A percentile compares a stretch with the other conserved stretches of the same genome.
These are phyloP conservation scores for Chrysolina americana DNA, from an alignment of 2,888 invertebrate species.

Conservation along the genomic window DNA sequence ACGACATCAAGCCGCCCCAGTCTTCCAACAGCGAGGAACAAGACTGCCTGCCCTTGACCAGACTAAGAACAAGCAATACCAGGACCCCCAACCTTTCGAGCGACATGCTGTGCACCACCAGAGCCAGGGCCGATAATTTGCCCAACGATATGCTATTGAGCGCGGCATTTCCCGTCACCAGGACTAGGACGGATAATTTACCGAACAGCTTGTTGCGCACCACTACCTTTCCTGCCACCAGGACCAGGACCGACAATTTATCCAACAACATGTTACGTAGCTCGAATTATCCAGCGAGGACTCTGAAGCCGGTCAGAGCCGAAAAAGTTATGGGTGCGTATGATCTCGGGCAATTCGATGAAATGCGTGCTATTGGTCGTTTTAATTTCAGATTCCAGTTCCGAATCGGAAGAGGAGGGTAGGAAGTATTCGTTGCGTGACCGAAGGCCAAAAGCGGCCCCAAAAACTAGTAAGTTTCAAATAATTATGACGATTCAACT, in stretches of 20 bases:
- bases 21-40: constrained; percentile 34
- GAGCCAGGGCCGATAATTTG: not conserved
- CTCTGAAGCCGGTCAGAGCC: constrained; percentile 9
- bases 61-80: constrained; percentile 36
- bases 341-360: not conserved
- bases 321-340: constrained; percentile 31
- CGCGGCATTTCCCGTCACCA: constrained; percentile 27
- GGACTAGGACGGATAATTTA: constrained; percentile 6
- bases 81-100: not conserved
- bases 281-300: constrained; percentile 28
- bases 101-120: not conserved
- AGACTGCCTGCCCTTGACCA: constrained; percentile 35
- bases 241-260: not conserved
- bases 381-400: constrained; percentile 46
- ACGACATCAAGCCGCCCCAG: constrained; percentile 26
- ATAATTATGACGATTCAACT: not conserved
- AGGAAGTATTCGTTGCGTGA: constrained; percentile 64
- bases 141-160: not conserved
- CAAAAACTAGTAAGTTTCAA: constrained; percentile 58
- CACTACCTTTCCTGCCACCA: not conserved
- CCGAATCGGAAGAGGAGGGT: constrained; percentile 62
- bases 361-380: not conserved
- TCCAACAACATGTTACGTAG: constrained; percentile 17
- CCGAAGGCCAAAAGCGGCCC: constrained; percentile 62
- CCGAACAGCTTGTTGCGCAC: constrained; percentile 1